Conservation (phyloP, 2,113 vertebrate species). For the Numenius arquata region DNA sequence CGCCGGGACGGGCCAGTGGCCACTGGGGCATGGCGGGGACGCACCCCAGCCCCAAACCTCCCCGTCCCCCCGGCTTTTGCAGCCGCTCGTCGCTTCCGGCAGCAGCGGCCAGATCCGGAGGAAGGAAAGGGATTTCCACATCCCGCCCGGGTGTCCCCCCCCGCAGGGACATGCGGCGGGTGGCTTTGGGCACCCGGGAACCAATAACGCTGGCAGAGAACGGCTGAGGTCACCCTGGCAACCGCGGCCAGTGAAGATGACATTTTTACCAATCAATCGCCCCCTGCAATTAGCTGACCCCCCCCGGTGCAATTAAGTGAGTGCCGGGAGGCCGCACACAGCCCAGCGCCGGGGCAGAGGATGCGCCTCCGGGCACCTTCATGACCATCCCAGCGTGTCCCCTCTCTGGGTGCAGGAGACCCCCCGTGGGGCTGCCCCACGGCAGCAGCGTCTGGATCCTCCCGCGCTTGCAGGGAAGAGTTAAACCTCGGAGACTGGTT, state of each 20-base stretch:
- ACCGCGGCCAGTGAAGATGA: background rate
- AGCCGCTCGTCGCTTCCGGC: fast-evolving
- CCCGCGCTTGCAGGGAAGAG: background rate
- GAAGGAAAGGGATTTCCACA: background rate
- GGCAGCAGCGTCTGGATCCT: fast-evolving
- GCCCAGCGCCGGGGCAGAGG: background rate
- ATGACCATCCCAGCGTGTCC: fast-evolving
- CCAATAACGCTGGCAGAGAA: fast-evolving
- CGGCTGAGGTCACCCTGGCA: background rate
- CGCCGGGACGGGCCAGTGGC: fast-evolving
- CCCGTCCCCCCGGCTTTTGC: fast-evolving
- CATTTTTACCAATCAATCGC: background rate
- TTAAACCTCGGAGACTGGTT: background rate
- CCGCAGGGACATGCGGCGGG: fast-evolving
- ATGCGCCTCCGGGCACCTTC: fast-evolving
- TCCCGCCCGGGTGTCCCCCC: fast-evolving
- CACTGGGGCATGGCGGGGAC: background rate
- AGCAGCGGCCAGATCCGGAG: fast-evolving
- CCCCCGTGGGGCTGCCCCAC: background rate
- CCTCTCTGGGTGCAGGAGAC: background rate
- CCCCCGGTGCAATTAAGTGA: background rate
- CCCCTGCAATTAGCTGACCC: constrained; percentile 6
- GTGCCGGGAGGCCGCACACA: background rate
- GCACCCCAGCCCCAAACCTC: background rate
- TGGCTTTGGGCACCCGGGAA: background rate